A percentile compares a stretch with the other conserved stretches of the same genome.
phyloP scores from a whole-genome alignment of 2,888 invertebrate genomes.

The Cepaea hortensis region DNA sequence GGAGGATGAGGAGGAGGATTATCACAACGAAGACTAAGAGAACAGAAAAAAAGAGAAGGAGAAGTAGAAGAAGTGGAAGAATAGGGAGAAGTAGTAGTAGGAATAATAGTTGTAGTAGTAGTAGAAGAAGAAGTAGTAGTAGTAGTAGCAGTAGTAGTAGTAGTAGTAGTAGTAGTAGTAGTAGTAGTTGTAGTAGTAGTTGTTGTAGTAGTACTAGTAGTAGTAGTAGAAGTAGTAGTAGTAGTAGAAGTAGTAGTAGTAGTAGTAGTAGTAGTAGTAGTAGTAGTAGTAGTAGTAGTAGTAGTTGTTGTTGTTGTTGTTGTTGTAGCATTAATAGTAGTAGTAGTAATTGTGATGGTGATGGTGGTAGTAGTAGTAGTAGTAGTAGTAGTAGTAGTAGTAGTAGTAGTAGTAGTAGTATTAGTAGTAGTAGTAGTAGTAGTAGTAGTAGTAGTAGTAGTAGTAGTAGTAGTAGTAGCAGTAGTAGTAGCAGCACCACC shows the following conservation, averaged over 20 bases:
- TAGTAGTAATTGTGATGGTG: not conserved
- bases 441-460: not conserved
- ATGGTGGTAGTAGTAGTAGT: not conserved
- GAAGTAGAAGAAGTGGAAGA: too few relatives aligned
- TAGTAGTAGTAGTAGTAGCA: not conserved
- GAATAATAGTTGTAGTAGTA: too few relatives aligned
- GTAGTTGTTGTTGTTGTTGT: conserved; percentile 10
- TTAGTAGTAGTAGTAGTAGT: not conserved
- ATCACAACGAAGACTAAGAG: too few relatives aligned
- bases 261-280: conserved; percentile 17
- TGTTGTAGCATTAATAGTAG: not conserved
- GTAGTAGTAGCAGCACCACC: not conserved
- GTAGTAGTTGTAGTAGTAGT: not conserved
- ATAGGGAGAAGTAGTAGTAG: too few relatives aligned
- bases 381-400: not conserved
- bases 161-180: too few relatives aligned
- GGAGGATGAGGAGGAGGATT: too few relatives aligned
- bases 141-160: too few relatives aligned
- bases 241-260: conserved; percentile 15
- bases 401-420: not conserved
- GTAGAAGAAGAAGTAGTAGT: too few relatives aligned
- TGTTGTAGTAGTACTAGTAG: not conserved
- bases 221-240: not conserved
- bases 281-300: conserved; percentile 24
- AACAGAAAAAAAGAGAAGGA: too few relatives aligned